These are phyloP conservation scores for Cryptotis parvus DNA, from an alignment of 2,113 vertebrate species.

Conservation along the genomic window DNA sequence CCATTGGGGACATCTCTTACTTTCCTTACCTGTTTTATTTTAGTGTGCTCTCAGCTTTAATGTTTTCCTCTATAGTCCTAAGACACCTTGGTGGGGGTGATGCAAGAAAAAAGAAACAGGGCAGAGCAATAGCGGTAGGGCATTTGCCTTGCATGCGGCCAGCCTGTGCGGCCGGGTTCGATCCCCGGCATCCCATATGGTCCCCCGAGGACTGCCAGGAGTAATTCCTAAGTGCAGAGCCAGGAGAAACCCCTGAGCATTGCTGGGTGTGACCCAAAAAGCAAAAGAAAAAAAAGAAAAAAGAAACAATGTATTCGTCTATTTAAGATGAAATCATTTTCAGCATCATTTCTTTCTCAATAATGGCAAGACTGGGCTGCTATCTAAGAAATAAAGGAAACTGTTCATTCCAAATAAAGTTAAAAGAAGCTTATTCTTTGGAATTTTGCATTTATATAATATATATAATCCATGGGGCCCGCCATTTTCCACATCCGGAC, in stretches of 20 bases:
- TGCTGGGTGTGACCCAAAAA: no score
- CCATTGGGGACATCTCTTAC: background rate
- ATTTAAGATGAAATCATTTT: background rate
- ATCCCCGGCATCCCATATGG: no score
- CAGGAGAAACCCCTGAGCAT: no score
- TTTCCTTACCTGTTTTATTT: background rate
- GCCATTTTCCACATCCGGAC: no score
- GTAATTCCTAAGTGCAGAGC: no score
- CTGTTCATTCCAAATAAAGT: background rate
- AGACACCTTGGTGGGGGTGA: background rate
- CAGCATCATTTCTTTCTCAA: background rate
- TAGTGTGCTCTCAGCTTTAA: background rate
- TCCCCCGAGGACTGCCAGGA: no score
- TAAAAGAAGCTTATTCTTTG: background rate
- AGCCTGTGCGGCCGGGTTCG: no score
- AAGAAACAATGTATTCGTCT: background rate
- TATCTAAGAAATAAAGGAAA: conserved; percentile 6
- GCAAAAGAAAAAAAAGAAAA: background rate
- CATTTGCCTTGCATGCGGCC: no score
- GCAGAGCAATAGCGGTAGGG: no score
- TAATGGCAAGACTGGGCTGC: background rate
- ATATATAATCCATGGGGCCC: no score
- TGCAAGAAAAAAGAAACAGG: no score
- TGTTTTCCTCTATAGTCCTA: background rate
- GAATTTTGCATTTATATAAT: background rate